Conservation (phyloP, 2,888 invertebrate genomes). For the Ischnus inquisitorius region DNA sequence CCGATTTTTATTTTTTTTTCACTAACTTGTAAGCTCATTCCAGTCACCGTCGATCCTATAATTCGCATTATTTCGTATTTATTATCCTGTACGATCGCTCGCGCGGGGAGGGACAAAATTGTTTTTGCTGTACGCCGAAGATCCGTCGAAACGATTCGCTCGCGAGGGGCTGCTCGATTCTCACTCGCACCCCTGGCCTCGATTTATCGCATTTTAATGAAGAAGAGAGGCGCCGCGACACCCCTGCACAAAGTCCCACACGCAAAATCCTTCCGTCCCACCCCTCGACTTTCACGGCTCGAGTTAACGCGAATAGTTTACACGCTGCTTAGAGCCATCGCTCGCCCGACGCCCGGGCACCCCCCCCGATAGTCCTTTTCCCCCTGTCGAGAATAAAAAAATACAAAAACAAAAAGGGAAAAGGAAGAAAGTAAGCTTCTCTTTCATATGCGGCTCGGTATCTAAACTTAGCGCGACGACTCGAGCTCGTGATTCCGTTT, state of each 20-base stretch:
- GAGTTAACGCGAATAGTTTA: constrained; percentile 69
- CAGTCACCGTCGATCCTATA: not conserved
- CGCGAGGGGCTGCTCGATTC: constrained; percentile 45
- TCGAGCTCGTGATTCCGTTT: constrained; percentile 54
- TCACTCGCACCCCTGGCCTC: constrained; percentile 59
- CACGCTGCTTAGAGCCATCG: constrained; percentile 68
- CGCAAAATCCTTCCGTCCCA: constrained; percentile 57
- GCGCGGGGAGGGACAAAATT: not conserved
- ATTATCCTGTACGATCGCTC: not conserved
- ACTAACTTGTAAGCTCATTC: constrained; percentile 9
- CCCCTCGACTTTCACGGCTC: constrained; percentile 67
- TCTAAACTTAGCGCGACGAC: constrained; percentile 72
- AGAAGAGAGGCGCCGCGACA: constrained; percentile 58
- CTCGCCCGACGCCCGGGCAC: constrained; percentile 55
- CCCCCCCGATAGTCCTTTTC: constrained; percentile 26
- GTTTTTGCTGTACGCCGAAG: not conserved
- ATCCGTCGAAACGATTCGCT: constrained; percentile 40
- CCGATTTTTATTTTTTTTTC: no score
- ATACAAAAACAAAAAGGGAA: constrained; percentile 40
- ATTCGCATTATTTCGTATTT: constrained; percentile 3
- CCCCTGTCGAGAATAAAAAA: constrained; percentile 24
- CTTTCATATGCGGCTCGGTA: constrained; percentile 60
- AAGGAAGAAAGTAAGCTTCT: constrained; percentile 61
- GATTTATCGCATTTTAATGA: constrained; percentile 74
- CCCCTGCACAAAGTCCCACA: constrained; percentile 59